Conservation (phyloP, 2,797 vertebrate species). For the Atherinosoma microstoma region DNA sequence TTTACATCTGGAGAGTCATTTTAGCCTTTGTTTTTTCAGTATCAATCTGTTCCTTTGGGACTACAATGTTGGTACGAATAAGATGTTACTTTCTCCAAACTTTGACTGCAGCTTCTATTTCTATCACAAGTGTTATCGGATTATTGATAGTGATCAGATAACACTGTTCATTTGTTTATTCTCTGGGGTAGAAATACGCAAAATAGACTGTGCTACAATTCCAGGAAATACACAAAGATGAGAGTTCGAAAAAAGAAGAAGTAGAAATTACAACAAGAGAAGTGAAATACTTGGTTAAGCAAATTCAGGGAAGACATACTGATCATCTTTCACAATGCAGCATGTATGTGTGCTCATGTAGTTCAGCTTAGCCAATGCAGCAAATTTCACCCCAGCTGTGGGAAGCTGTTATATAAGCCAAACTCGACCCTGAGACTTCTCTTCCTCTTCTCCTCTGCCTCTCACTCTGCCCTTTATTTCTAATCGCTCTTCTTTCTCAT, state of each 20-base stretch:
- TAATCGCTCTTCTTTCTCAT: conserved; percentile 37
- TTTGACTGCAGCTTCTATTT: conserved; percentile 21
- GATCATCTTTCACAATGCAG: conserved; percentile 15
- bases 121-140: conserved; percentile 1
- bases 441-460: conserved; percentile 30
- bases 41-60: neutral
- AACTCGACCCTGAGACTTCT: conserved; percentile 55
- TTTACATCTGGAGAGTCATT: conserved; percentile 29
- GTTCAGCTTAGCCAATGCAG: conserved; percentile 18
- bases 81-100: conserved; percentile 9
- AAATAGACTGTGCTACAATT: conserved; percentile 10
- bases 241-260: conserved; percentile 34
- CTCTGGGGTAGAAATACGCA: conserved; percentile 3
- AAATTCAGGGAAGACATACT: conserved; percentile 1
- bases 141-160: conserved; percentile 9
- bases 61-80: neutral
- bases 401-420: conserved; percentile 61
- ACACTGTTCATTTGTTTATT: conserved; percentile 16
- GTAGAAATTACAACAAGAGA: conserved; percentile 1
- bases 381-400: conserved; percentile 43
- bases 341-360: conserved; percentile 8
- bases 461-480: conserved; percentile 38
- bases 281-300: neutral
- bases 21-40: neutral
- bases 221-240: conserved; percentile 26